phyloP scores from a whole-genome alignment of 2,888 invertebrate species.

The Tryphoninae sp. region DNA sequence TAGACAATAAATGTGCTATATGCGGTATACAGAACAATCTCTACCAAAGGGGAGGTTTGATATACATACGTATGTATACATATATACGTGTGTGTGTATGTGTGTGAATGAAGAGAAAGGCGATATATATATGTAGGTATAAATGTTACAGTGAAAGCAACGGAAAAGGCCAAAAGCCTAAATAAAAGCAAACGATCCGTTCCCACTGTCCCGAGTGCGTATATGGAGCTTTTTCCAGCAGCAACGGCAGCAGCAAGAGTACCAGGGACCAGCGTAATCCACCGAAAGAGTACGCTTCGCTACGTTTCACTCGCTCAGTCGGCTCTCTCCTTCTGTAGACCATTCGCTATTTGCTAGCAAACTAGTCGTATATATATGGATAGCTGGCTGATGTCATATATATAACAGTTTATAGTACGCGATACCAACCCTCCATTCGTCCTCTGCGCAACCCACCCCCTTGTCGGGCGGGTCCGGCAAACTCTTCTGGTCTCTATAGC shows the following conservation, averaged over 20 bases:
- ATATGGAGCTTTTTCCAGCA: slow-evolving; percentile 33
- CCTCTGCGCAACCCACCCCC: slow-evolving; percentile 41
- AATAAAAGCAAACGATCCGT: slow-evolving; percentile 75
- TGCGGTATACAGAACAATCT: too few species aligned
- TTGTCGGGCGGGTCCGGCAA: slow-evolving; percentile 63
- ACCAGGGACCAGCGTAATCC: slow-evolving; percentile 52
- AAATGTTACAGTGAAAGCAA: slow-evolving; percentile 33
- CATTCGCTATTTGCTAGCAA: slow-evolving; percentile 54
- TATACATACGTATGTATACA: slow-evolving; percentile 5
- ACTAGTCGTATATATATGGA: background rate
- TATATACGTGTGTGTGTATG: background rate
- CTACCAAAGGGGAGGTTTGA: background rate
- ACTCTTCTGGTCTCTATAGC: slow-evolving; percentile 53
- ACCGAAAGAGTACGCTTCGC: slow-evolving; percentile 56
- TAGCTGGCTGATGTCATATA: background rate
- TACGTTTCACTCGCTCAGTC: slow-evolving; percentile 53
- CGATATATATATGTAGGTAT: slow-evolving; percentile 28
- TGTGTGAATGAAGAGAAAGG: background rate
- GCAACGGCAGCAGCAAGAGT: slow-evolving; percentile 14
- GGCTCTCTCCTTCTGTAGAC: slow-evolving; percentile 29
- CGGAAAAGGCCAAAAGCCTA: slow-evolving; percentile 68
- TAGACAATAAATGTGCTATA: background rate
- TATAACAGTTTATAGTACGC: slow-evolving; percentile 45
- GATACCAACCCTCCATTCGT: slow-evolving; percentile 51
- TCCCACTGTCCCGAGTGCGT: slow-evolving; percentile 60